Evolutionary conservation across 2,113 vertebrate genomes (phyloP).

Genomic region (Sapajus apella): DNA sequence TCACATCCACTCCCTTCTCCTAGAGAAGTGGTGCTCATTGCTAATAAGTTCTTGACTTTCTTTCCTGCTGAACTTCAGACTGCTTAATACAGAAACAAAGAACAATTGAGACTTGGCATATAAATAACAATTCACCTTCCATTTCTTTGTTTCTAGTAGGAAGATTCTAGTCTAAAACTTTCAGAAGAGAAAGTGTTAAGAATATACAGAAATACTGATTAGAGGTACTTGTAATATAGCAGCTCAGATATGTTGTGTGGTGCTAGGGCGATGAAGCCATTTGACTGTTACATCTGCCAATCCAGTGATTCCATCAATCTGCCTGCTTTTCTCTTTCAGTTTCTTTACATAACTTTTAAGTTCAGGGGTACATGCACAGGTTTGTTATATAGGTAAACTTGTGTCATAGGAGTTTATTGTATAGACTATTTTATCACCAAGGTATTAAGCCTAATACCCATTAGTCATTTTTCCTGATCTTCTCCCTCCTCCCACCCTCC

Average conservation of each 20-base stretch:
- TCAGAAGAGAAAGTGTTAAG: background rate
- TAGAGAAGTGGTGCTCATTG: background rate
- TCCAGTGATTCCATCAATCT: accelerated
- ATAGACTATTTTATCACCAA: no score
- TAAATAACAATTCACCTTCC: background rate
- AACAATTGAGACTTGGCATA: background rate
- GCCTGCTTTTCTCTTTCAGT: background rate
- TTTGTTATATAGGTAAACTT: no score
- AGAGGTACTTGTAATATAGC: no score
- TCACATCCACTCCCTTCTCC: background rate
- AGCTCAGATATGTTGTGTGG: accelerated
- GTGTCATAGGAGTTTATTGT: no score
- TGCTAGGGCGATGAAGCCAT: background rate
- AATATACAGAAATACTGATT: background rate
- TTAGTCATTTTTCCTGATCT: no score
- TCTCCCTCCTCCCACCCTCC: no score
- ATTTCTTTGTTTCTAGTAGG: background rate
- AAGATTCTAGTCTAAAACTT: background rate
- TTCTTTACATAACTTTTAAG: background rate
- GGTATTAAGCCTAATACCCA: no score
- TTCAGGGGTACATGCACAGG: no score
- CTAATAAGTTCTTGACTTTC: background rate
- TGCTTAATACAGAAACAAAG: background rate
- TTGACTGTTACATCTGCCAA: background rate
- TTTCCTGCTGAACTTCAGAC: background rate